Evolutionary conservation across 1,140 invertebrate genomes (phyloP).

Genomic region (Asbolus verrucosus): DNA sequence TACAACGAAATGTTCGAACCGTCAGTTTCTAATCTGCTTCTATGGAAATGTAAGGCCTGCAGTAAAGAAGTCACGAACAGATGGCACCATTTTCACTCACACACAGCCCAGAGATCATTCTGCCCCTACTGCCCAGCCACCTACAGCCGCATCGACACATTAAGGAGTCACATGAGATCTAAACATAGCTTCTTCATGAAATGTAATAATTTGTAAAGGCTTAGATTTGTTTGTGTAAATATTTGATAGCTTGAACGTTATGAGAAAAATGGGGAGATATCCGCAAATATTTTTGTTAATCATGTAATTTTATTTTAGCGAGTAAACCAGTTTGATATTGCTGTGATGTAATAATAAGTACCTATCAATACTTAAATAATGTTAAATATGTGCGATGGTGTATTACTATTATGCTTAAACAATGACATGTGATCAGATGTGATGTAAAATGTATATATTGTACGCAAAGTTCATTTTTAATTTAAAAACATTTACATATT

Average conservation of each 20-base stretch:
- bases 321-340: slow-evolving; percentile 33
- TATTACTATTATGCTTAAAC: slow-evolving; percentile 22
- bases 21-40: slow-evolving; percentile 73
- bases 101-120: slow-evolving; percentile 80
- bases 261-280: not conserved
- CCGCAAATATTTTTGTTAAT: too few species aligned
- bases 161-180: slow-evolving; percentile 79
- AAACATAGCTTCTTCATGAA: slow-evolving; percentile 76
- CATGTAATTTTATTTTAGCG: not conserved
- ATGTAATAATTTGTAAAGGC: slow-evolving; percentile 29
- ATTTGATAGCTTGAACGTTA: too few species aligned
- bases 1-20: slow-evolving; percentile 86
- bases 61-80: slow-evolving; percentile 87
- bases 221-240: not conserved
- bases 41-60: slow-evolving; percentile 84
- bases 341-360: slow-evolving; percentile 25
- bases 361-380: slow-evolving; percentile 20
- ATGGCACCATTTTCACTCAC: slow-evolving; percentile 89
- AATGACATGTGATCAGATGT: slow-evolving; percentile 36
- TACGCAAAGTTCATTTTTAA: too few species aligned
- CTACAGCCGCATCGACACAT: slow-evolving; percentile 86
- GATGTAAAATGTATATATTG: slow-evolving; percentile 18
- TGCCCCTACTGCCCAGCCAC: slow-evolving; percentile 87
- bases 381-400: not conserved
- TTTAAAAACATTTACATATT: too few species aligned